Evolutionary conservation across 2,888 invertebrate species (phyloP), one percentile per base, ranked within the genome.

Genomic region (Cephus runcator): DNA sequence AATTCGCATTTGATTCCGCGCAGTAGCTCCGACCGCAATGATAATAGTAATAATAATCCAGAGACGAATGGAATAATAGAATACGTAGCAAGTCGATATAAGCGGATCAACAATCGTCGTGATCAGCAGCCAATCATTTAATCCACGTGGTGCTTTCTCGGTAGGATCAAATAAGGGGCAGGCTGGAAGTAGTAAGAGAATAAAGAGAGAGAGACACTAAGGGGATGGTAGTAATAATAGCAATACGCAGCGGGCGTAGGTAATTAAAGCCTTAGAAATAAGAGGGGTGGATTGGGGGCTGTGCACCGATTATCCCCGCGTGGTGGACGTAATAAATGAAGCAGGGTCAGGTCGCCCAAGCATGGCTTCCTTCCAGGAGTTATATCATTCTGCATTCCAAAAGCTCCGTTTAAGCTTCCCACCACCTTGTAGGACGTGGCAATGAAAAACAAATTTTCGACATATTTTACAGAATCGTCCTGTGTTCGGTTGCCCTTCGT

Each of bases 251-350:
- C 74, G 12, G 74, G 71, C 73, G 77, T 81, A 80, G 79, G 79
- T 83, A 81, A 87, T 85, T 84, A 87, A 88, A 87, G 84, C 88
- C 85, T 81, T 88, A 88, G 85, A 87, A 86, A 86, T 83, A 84
- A 82, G 79, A 76, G 75, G 79, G 81, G 74, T 83, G 81, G 83
- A 82, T 81, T 77, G 83, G 79, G 79, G 23, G 56, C 56, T 56
- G 78, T 77, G 81, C 78, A 79, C 84, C 81, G 88, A 87, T 87
- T 85, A 88, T 86, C 87, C 56, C 56, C 84, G 77, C 77, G 81
- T 79, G 84, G 82, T 81, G 75, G 81, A 78, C 84, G 81, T 87
- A 87, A 88, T 87, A 86, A 85, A 83, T 82, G 85, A 85, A 86
- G 85, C 86, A 87, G 85, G 89, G 87, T 88, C 88, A 85, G 76